A percentile compares a stretch with the other conserved stretches of the same genome.
Conservation (phyloP, 2,113 vertebrate genomes). For the Cichladusa arquata region DNA sequence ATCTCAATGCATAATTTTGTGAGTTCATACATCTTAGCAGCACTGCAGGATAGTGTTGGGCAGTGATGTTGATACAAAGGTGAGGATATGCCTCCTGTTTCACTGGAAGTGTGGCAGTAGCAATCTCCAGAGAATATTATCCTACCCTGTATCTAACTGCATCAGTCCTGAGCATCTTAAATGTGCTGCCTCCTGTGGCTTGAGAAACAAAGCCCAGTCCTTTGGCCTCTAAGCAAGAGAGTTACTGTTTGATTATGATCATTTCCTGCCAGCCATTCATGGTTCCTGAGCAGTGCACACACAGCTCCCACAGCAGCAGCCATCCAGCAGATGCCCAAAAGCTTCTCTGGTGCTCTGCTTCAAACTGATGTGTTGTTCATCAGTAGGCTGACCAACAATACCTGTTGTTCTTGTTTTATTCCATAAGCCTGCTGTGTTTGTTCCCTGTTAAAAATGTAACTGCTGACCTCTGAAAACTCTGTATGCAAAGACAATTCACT, state of each 20-base stretch:
- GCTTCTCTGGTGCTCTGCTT: not conserved
- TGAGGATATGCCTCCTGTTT: not conserved
- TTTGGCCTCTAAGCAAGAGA: not conserved
- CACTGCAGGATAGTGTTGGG: not conserved
- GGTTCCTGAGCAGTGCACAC: not conserved
- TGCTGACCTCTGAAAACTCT: not conserved
- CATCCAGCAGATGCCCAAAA: not conserved
- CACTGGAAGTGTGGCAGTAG: rapidly evolving
- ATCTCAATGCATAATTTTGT: not conserved
- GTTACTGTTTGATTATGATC: not conserved
- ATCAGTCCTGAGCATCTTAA: not conserved
- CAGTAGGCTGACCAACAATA: not conserved
- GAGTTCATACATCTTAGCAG: not conserved
- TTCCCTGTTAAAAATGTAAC: not conserved
- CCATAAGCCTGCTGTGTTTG: not conserved
- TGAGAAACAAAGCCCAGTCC: not conserved
- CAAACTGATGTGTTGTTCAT: not conserved
- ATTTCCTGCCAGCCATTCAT: not conserved
- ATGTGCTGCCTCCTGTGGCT: not conserved
- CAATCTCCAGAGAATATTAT: not conserved
- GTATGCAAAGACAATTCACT: not conserved
- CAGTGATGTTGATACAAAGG: not conserved
- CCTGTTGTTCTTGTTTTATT: not conserved
- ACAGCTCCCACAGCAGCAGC: not conserved
- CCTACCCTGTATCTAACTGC: not conserved